Evolutionary conservation across 2,797 vertebrate genomes (phyloP).

Genomic region (Halcyon leucocephala): DNA sequence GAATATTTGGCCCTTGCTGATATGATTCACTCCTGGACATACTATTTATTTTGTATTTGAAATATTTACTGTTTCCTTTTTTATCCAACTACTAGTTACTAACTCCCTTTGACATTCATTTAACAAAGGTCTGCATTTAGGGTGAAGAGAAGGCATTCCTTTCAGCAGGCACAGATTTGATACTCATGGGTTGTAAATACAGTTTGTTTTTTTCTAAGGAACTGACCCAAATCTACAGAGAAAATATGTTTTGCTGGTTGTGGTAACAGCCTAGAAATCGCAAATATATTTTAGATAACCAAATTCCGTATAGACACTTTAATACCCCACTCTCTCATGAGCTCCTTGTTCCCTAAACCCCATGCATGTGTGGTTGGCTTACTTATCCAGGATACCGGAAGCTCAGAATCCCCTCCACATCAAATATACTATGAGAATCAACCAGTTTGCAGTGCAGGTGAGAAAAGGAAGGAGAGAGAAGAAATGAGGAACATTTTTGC

Average conservation of each 20-base stretch:
- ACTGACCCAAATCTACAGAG: background rate
- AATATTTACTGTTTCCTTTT: background rate
- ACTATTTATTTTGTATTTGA: background rate
- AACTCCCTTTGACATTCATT: background rate
- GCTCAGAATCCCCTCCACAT: background rate
- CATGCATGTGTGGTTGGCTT: background rate
- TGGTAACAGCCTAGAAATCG: background rate
- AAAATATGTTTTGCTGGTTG: background rate
- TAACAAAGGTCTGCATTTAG: background rate
- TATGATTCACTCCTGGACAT: background rate
- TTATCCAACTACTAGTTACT: background rate
- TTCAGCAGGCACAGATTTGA: background rate
- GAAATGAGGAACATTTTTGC: background rate
- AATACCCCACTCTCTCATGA: background rate
- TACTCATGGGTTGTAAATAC: background rate
- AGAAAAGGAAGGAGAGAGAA: background rate
- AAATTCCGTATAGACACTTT: background rate
- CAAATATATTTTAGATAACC: background rate
- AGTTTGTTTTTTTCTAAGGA: background rate
- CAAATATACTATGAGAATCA: background rate
- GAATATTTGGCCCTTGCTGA: background rate
- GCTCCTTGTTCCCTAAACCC: background rate
- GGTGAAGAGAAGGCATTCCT: background rate
- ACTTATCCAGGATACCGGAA: background rate
- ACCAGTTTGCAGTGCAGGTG: background rate